Base-by-base conservation (phyloP, 2,113 vertebrate genomes). In the Entosphenus tridentatus region DNA sequence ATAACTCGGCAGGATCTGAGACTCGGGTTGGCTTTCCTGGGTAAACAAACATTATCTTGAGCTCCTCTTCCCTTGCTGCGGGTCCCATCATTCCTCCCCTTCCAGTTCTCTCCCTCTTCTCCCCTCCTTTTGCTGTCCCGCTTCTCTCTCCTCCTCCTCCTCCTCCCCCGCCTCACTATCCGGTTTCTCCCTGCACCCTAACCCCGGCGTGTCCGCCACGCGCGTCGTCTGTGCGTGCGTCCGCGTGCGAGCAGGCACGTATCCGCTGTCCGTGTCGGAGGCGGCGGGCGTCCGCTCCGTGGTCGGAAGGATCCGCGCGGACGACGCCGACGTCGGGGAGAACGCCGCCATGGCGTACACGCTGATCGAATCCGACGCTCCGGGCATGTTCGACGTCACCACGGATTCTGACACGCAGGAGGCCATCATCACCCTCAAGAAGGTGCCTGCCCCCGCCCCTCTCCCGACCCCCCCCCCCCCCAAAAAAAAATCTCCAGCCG, bases 291-390 rank as follows among this genome's bases (percentile, higher is more conserved):
- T 78, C 6, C 85, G 86, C 3, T 80, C 82, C 1, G 58, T 76
- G 0, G 74, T 96, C 69, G 92, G 87, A 57, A 77, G 80, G 69
- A 82, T 96, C 76, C 86, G 77, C 71, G 92, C 90, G 70, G 78
- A 80, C 1, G 92, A 96, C 56, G 84, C 83, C 0, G 92, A 96
- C 1, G 75, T 84, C 21, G 87, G 84, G 58, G 83, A 83, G 77
- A 96, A 93, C 3, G 88, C 90, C 0, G 86, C 85, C 74, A 87
- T 91, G 73, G 82, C 84, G 69, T 96, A 96, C 77, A 81, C 80
- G 73, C 81, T 96, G 74, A 86, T 78, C 9, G 80, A 87, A 1
- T 87, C 85, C 18, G 89, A 96, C 9, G 86, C 85, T 1, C 81
- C 82, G 12, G 87, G 87, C 71, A 77, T 84, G 81, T 96, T 96